Base-by-base conservation (phyloP, 2,797 vertebrate genomes). In the Danio kyathit region DNA sequence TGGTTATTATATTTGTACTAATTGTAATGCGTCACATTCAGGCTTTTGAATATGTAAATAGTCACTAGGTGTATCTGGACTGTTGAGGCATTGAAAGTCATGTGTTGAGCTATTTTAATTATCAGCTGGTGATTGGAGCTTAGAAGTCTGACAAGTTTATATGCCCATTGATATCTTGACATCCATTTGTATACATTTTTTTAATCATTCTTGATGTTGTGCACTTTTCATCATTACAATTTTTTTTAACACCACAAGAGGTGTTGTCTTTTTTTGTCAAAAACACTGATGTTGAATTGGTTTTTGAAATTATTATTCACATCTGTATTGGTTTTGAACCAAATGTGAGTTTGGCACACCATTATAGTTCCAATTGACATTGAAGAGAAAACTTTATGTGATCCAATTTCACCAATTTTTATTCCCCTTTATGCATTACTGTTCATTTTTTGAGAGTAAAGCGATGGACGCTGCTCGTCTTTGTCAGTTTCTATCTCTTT, bases 11-110 rank as follows among this genome's bases (percentile, higher is more conserved):
- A 51, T 64, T 80, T 56, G 81, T n/a, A n/a, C 29, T 51, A 29
- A 67, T 67, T n/a, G 52, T 43, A 49, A 54, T 17, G 52, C 21
- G 21, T 75, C 21, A 89, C 92, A 92, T 91, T 88, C 69, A 70
- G 74, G 48, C 69, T n/a, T n/a, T n/a, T n/a, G n/a, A n/a, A 87
- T 87, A 91, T 92, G 91, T 88, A 90, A 91, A 92, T 91, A 63
- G 82, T 74, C 74, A 66, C 87, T 83, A 85, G 83, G 90, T 84
- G 61, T 38, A 21, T 76, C 61, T 44, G 44, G 57, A 59, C 19
- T 74, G 21, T 60, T 74, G 54, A 12, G 57, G 8, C 46, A 41
- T 49, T 65, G 59, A 14, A 16, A 66, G 41, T 54, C 44, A 41
- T 49, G 43, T 17, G 54, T 74, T 59, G 56, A 74, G 71, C 41